A percentile compares a stretch with the other conserved stretches of the same genome.
Evolutionary conservation across 2,797 vertebrate species (phyloP).

Genomic region (Smutsia temminckii): DNA sequence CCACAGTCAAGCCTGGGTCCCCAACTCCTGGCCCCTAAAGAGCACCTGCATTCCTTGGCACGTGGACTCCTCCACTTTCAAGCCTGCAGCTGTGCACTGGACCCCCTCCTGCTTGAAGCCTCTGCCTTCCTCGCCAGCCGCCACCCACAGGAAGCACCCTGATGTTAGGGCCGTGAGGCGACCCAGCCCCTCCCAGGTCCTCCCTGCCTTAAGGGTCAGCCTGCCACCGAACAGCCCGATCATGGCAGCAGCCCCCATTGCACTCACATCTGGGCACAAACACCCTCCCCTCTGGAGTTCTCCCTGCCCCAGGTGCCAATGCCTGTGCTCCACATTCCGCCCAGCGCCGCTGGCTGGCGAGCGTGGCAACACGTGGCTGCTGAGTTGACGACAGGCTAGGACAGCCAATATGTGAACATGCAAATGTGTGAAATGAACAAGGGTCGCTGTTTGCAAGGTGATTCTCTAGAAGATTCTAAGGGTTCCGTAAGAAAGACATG

Average conservation of each 20-base stretch:
- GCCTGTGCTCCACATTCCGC: background rate
- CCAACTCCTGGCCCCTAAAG: accelerated
- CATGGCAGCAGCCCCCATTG: accelerated
- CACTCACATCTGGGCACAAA: background rate
- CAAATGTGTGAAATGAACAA: accelerated
- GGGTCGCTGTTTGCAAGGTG: too few relatives aligned
- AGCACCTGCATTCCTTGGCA: background rate
- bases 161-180: background rate
- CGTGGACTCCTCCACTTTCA: background rate
- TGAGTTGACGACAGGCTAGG: accelerated
- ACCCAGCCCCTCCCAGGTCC: background rate
- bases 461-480: background rate
- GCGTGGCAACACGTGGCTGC: too few relatives aligned
- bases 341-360: background rate
- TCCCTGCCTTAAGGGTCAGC: background rate
- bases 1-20: background rate
- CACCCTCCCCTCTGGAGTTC: too few relatives aligned
- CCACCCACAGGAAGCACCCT: accelerated
- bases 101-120: accelerated
- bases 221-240: accelerated
- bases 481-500: background rate
- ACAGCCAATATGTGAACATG: background rate
- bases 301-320: too few relatives aligned
- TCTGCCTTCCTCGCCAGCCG: accelerated
- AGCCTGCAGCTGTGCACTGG: background rate